Evolutionary conservation across 92 coral and sea anemone species (phyloP), one percentile per base, ranked within the genome.

Genomic region (Muricea muricata): DNA sequence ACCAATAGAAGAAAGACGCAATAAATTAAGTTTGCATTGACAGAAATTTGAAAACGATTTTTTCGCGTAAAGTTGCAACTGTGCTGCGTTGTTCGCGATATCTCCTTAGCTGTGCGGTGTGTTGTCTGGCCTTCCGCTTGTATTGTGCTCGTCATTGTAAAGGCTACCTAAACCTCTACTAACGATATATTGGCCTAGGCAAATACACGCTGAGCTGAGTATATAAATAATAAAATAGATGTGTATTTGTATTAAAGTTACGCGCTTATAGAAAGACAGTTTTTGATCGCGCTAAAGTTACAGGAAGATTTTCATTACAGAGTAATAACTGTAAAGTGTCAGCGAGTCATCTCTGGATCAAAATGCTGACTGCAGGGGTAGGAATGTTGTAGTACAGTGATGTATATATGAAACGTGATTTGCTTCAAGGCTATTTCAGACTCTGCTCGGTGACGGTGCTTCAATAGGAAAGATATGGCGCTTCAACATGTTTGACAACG

Each of bases 131-230:
- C 26, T 63, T n/a, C 35, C 83, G 71, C 18, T 56, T 33, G 23
- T 65, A 39, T 78, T 78, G 71, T 78, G 9, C 39, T 70, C 24
- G 71, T 4, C 45, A 55, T 78, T 78, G 69, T 55, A 39, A 23
- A 41, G 52, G 58, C 83, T 34, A 33, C 15, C 24, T 42, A 78
- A 58, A 56, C n/a, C n/a, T 56, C 37, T 58, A 18, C 66, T 76
- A 76, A 76, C 81, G 66, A 78, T 78, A 35, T 75, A 75, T 75
- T 75, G n/a, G 80, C 26, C 35, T 34, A 34, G 83, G 63, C n/a
- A 17, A 37, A 52, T 52, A 15, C 76, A 70, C 39, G 76, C 76
- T 70, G 76, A 7, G 76, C 7, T 37, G 12, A n/a, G 50, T 39
- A 70, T 70, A 37, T 42, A 70, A 70, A 70, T 24, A 70, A 37